Percentiles rank a stretch among this genome's conserved stretches.
Evolutionary conservation across 2,113 vertebrate species (phyloP).

Genomic region (Amphilophus citrinellus): DNA sequence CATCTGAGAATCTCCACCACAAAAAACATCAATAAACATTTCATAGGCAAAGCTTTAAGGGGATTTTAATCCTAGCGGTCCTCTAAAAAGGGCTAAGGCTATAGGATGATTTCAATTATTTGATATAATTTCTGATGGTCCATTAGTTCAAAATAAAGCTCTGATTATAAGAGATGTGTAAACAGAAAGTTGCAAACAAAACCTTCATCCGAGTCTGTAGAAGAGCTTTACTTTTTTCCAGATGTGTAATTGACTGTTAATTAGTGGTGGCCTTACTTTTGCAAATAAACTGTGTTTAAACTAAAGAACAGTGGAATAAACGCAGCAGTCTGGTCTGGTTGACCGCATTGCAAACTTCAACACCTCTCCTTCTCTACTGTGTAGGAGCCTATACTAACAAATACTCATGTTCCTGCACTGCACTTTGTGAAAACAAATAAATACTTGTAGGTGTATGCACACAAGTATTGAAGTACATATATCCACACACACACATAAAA

Average conservation of each 20-base stretch:
- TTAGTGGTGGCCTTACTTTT: slow-evolving; percentile 52
- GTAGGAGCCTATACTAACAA: slow-evolving; percentile 30
- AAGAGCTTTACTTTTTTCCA: slow-evolving; percentile 61
- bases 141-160: slow-evolving; percentile 81
- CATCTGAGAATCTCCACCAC: slow-evolving; percentile 47
- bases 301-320: slow-evolving; percentile 34
- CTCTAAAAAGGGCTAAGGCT: slow-evolving; percentile 42
- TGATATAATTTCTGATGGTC: slow-evolving; percentile 81
- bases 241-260: slow-evolving; percentile 70
- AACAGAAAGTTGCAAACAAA: slow-evolving; percentile 72
- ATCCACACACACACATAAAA: neutral
- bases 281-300: slow-evolving; percentile 51
- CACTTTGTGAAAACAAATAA: slow-evolving; percentile 42
- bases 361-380: slow-evolving; percentile 59
- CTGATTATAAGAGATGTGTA: slow-evolving; percentile 66
- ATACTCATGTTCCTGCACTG: slow-evolving; percentile 25
- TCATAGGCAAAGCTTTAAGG: slow-evolving; percentile 47
- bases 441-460: slow-evolving; percentile 12
- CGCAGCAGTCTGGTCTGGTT: slow-evolving; percentile 27
- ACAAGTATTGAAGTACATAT: slow-evolving; percentile 2
- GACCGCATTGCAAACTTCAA: slow-evolving; percentile 51
- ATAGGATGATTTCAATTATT: slow-evolving; percentile 76
- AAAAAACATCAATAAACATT: slow-evolving; percentile 69
- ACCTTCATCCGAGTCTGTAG: slow-evolving; percentile 43
- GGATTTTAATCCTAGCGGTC: slow-evolving; percentile 44